Evolutionary conservation across 1,140 invertebrate genomes (phyloP), one percentile per base, ranked within the genome.

Genomic region (Eupeodes corollae): DNA sequence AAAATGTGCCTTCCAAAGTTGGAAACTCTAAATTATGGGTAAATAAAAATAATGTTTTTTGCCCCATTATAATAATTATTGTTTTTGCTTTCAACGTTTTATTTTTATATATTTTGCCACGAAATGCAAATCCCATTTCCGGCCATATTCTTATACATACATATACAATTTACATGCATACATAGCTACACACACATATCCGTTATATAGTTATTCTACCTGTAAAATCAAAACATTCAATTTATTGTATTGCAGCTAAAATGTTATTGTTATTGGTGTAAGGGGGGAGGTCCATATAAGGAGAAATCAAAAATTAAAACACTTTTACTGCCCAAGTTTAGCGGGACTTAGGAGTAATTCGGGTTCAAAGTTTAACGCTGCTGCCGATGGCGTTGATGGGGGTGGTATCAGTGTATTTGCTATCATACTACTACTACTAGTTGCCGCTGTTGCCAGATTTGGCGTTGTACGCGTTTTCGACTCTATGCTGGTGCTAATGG

Each of bases 311-410:
- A 26, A 26, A 26, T 5, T 26, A 26, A 26, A 5, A 26, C 21
- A 26, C 3, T 26, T 26, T 49, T 64, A 65, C 46, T 68, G 66
- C 30, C 66, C 65, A 42, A 68, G 58, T 48, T 68, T 68, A 19
- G 66, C 60, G 47, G 66, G 66, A 58, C 66, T 68, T 46, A 68
- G 56, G 51, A 68, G 56, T 46, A 68, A 44, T 47, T 68, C 66
- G 34, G 66, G 56, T 54, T 68, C 66, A 41, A 58, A 57, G 6
- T n/a, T 12, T 42, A 32, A 15, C 58, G 58, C 57, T 48, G 53
- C 61, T 18, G 52, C 30, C 16, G 55, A 41, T 37, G 43, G 35
- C 26, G 45, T 19, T 40, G 52, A 15, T 30, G 38, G 16, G 10
- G 15, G 38, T 44, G 50, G 14, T 26, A 45, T 21, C 16, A 30